Conservation (phyloP, 2,888 invertebrate genomes). For the Lasioglossum zephyrum region DNA sequence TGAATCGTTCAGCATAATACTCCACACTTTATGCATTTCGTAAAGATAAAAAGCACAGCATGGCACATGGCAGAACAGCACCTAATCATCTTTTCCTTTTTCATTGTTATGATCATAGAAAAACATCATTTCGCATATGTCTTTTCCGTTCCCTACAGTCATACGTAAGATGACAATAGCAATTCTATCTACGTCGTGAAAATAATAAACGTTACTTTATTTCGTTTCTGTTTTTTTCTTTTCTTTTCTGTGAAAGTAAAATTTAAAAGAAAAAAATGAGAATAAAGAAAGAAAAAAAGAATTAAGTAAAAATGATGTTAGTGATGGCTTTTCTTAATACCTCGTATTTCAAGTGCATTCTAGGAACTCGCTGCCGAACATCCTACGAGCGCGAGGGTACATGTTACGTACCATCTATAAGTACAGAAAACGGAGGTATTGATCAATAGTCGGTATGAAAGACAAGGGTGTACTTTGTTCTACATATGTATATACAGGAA, state of each 20-base stretch:
- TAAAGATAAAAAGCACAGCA: slow-evolving; percentile 54
- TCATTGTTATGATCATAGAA: slow-evolving; percentile 6
- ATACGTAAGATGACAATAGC: slow-evolving; percentile 43
- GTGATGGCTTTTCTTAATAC: slow-evolving; percentile 82
- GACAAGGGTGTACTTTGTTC: slow-evolving; percentile 76
- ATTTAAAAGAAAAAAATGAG: slow-evolving; percentile 38
- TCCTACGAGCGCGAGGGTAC: slow-evolving; percentile 83
- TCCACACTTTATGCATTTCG: slow-evolving; percentile 14
- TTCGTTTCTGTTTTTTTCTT: no score
- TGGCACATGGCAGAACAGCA: slow-evolving; percentile 67
- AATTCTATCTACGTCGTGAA: slow-evolving; percentile 63
- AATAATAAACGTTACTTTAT: slow-evolving; percentile 55
- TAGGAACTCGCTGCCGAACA: slow-evolving; percentile 84
- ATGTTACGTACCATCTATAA: slow-evolving; percentile 84
- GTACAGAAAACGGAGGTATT: slow-evolving; percentile 84
- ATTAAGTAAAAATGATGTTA: slow-evolving; percentile 78
- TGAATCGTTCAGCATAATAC: slow-evolving; percentile 24
- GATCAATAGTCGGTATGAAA: slow-evolving; percentile 82
- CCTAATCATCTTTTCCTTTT: slow-evolving; percentile 38
- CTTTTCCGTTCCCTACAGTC: slow-evolving; percentile 23
- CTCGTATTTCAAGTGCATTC: slow-evolving; percentile 84
- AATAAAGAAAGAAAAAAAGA: slow-evolving; percentile 62
- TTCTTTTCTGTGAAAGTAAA: slow-evolving; percentile 50
- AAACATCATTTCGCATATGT: slow-evolving; percentile 13
- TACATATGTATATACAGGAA: slow-evolving; percentile 68